Base-by-base conservation (phyloP, 2,113 vertebrate species). In the Catharus bicknelli region DNA sequence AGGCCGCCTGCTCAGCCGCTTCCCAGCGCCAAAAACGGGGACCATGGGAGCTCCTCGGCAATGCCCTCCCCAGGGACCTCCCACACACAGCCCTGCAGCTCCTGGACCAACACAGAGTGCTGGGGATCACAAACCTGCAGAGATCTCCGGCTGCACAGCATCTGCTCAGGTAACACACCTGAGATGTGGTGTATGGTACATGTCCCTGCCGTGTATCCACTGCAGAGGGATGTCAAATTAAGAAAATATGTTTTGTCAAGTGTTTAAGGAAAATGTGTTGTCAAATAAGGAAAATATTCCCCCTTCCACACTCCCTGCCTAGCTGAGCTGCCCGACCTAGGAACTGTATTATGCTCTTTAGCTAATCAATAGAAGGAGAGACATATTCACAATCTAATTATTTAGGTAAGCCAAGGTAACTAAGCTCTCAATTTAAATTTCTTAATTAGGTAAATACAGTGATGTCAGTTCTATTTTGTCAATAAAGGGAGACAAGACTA, bases 121-220 rank as follows among this genome's bases (percentile, higher is more conserved):
- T 21, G 62, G 27, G 29, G 50, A 74, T 14, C 62, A 53, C 10
- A 9, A 30, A 32, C n/a, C 58, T 36, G 76, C 72, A 50, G 77
- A 62, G n/a, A n/a, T 8, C 42, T 30, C 30, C 0, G 6, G 23
- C 45, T 67, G 48, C 21, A 5, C 83, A 66, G 63, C 54, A 34
- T 3, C 15, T 14, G 74, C 70, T 62, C 5, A 5, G 25, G 53
- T 36, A 20, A 25, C 0, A 16, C 58, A 67, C 63, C 77, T n/a
- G 47, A n/a, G 57, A 5, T 2, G 36, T 7, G 63, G 30, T 9
- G 69, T 21, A 3, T 15, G 8, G 8, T 0, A 26, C n/a, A 13
- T 1, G 13, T 4, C 21, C 38, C 86, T 69, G 62, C 7, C 0
- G 0, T 0, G 17, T 4, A 12, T 3, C 11, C 27, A 3, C 77